Percentiles rank a stretch among this genome's conserved stretches.
Conservation (phyloP, 2,888 invertebrate genomes). For the Macaria notata region DNA sequence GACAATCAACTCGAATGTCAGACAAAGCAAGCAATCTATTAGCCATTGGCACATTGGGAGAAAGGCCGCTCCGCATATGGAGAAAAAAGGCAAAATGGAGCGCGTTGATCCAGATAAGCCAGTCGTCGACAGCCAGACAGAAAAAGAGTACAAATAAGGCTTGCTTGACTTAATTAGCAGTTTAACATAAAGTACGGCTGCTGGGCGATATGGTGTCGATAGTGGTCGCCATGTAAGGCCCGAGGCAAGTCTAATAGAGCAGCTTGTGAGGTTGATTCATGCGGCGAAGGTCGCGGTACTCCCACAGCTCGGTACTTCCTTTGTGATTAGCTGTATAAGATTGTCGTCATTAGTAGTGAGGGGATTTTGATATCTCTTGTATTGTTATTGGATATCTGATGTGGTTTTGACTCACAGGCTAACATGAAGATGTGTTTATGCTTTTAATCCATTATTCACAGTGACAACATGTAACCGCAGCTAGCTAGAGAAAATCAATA, state of each 20-base stretch:
- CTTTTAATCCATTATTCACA: neutral
- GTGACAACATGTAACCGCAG: too few species aligned
- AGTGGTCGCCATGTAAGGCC: slow-evolving; percentile 31
- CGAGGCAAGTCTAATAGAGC: slow-evolving; percentile 14
- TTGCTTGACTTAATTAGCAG: neutral
- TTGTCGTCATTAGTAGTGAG: slow-evolving; percentile 11
- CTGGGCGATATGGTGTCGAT: slow-evolving; percentile 15
- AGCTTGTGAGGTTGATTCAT: slow-evolving; percentile 33
- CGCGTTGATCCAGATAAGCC: too few species aligned
- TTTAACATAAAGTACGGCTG: slow-evolving; percentile 12
- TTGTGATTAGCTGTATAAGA: slow-evolving; percentile 24
- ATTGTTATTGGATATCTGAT: slow-evolving; percentile 9
- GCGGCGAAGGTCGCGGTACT: slow-evolving; percentile 31
- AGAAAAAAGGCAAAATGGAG: too few species aligned
- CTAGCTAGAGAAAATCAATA: too few species aligned
- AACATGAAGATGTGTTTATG: slow-evolving; percentile 2
- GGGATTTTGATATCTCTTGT: neutral
- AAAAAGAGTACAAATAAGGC: too few species aligned
- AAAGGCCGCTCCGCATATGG: too few species aligned
- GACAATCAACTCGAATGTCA: too few species aligned
- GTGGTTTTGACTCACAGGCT: neutral
- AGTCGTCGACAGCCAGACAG: too few species aligned
- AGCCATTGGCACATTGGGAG: too few species aligned
- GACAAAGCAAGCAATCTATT: too few species aligned
- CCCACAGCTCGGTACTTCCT: slow-evolving; percentile 31